These are phyloP conservation scores for Mobula birostris DNA, from an alignment of 2,113 vertebrate species.

Conservation along the genomic window DNA sequence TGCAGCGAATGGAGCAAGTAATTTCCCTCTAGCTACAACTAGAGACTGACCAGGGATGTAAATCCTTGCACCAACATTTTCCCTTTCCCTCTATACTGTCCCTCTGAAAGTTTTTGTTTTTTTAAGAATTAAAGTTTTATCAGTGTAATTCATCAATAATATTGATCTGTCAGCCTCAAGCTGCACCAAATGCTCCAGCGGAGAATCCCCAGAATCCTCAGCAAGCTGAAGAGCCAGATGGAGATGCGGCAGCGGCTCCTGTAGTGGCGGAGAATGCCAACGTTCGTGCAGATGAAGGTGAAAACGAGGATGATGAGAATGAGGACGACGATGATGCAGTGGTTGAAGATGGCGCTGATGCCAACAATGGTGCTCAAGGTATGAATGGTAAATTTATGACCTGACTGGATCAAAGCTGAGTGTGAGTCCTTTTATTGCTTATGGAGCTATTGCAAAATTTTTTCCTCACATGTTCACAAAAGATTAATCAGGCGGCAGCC, in stretches of 20 bases:
- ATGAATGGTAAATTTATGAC: constrained; percentile 35
- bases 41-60: background rate
- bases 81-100: background rate
- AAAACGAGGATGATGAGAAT: constrained; percentile 81
- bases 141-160: background rate
- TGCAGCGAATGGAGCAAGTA: background rate
- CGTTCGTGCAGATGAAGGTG: constrained; percentile 67
- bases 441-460: background rate
- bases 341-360: constrained; percentile 78
- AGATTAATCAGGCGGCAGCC: background rate
- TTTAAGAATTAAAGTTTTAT: background rate
- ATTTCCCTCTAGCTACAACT: background rate
- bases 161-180: constrained; percentile 57
- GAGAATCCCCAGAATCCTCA: constrained; percentile 67
- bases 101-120: background rate
- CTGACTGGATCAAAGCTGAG: background rate
- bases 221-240: constrained; percentile 67
- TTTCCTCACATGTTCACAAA: background rate
- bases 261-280: constrained; percentile 80
- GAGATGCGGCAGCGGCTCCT: constrained; percentile 52
- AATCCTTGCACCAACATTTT: background rate
- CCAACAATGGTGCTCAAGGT: constrained; percentile 86
- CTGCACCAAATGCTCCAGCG: constrained; percentile 62
- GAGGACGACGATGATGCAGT: constrained; percentile 84
- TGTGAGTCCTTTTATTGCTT: background rate